phyloP scores from a whole-genome alignment of 2,797 vertebrate genomes.

The Microctenopoma lineatum region DNA sequence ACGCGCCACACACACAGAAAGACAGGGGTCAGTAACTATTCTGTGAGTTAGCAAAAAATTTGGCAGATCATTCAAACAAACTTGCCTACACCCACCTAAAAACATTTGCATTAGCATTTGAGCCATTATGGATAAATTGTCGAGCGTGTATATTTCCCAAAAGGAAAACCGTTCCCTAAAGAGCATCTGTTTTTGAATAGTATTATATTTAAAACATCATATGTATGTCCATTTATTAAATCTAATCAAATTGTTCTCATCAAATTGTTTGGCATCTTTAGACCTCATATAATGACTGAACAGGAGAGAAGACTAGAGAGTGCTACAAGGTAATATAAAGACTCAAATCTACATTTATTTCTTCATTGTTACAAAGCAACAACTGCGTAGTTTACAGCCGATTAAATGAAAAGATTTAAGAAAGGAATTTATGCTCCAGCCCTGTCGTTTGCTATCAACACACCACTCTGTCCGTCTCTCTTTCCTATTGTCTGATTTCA shows the following conservation, averaged over 20 bases:
- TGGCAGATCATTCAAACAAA: slow-evolving; percentile 4
- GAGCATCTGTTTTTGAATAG: background rate
- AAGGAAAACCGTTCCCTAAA: background rate
- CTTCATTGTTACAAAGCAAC: background rate
- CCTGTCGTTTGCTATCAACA: slow-evolving; percentile 1
- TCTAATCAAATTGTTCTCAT: background rate
- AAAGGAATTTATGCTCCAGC: background rate
- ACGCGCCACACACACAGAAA: slow-evolving; percentile 20
- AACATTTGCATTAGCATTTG: background rate
- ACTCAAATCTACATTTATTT: background rate
- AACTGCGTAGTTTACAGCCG: background rate
- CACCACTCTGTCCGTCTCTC: background rate
- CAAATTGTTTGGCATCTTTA: background rate
- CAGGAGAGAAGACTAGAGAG: background rate
- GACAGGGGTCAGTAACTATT: slow-evolving; percentile 20
- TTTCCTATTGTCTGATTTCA: slow-evolving; percentile 21
- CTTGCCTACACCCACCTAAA: background rate
- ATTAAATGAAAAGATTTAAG: background rate
- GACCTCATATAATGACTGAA: background rate
- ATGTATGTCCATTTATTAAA: background rate
- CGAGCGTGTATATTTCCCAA: background rate
- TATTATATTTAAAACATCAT: slow-evolving; percentile 1
- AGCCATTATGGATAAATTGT: background rate
- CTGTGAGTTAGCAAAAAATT: background rate
- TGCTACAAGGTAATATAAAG: background rate